Evolutionary conservation across 2,797 vertebrate species (phyloP), one percentile per base, ranked within the genome.

Genomic region (Enteromius trimaculatus): DNA sequence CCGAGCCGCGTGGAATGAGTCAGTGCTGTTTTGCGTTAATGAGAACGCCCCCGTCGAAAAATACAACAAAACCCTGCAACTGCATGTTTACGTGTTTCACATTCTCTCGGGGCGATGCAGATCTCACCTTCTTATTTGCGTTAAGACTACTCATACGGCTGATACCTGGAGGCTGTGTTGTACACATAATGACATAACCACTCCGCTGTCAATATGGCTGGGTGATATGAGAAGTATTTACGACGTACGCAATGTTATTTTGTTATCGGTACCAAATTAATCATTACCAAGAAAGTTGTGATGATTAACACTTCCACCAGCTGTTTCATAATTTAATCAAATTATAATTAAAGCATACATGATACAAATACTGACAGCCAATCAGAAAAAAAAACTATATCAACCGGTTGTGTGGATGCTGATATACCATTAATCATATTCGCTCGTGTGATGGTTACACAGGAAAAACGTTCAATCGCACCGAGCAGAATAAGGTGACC

Each of bases 391-490:
- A 29, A 39, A 29, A n/a, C 53, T 4, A 55, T 55, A 55, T n/a
- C 55, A 60, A 6, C 23, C 39, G 1, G 14, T 44, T 3, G 13
- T 44, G 39, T 44, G 11, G 13, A 70, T 42, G 37, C 5, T 42
- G 23, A 69, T 23, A 69, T 13, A 69, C 10, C 11, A 58, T 23
- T 8, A 53, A 39, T 39, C 13, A 23, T 3, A 68, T 39, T 62
- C 3, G 9, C 47, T 53, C 49, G 29, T 37, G 19, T 37, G 13
- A 39, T 0, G 8, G 17, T 60, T 26, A 39, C 29, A 10, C n/a
- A 26, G 34, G 44, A 37, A 39, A 69, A 89, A 87, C 62, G 0
- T 34, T 8, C 3, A 7, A 65, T 14, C 76, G 11, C 39, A 81
- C 1, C 6, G 23, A 31, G 16, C 44, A 55, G 14, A 37, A 80